phyloP scores from a whole-genome alignment of 2,113 vertebrate species.

The Butorides virescens region DNA sequence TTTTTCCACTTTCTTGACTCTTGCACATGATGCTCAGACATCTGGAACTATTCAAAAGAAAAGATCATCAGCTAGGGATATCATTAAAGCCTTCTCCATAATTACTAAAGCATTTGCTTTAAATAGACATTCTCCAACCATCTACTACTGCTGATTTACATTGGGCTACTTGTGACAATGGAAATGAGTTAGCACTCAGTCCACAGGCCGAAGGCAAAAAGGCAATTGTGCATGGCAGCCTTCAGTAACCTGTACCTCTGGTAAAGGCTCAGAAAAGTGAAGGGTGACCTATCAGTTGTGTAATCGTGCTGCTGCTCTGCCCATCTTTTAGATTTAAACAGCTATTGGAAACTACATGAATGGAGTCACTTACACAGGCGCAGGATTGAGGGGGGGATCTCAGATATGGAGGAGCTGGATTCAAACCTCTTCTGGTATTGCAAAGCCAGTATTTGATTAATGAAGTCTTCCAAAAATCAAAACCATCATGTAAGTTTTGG shows the following conservation, averaged over 20 bases:
- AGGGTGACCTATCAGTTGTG: neutral
- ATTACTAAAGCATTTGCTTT: conserved; percentile 65
- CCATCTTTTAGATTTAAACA: neutral
- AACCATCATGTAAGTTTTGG: conserved; percentile 8
- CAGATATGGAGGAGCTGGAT: neutral
- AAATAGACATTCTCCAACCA: conserved; percentile 43
- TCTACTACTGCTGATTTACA: conserved; percentile 5
- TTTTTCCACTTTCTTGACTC: conserved; percentile 4
- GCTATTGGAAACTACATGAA: neutral
- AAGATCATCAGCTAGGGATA: conserved; percentile 45
- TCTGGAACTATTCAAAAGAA: conserved; percentile 69
- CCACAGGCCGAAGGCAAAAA: neutral
- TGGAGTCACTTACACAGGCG: neutral
- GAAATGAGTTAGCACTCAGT: neutral
- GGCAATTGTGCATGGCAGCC: neutral
- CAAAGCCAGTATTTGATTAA: conserved; percentile 8
- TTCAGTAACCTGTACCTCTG: neutral
- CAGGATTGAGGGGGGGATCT: neutral
- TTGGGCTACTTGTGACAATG: conserved; percentile 36
- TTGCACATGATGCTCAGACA: conserved; percentile 36
- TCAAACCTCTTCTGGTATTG: neutral
- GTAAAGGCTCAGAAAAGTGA: neutral
- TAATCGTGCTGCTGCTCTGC: neutral
- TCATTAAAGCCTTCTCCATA: conserved; percentile 57
- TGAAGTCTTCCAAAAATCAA: conserved; percentile 1